These are phyloP conservation scores for Cryptomyrus ogoouensis DNA, from an alignment of 2,113 vertebrate genomes.

Conservation along the genomic window DNA sequence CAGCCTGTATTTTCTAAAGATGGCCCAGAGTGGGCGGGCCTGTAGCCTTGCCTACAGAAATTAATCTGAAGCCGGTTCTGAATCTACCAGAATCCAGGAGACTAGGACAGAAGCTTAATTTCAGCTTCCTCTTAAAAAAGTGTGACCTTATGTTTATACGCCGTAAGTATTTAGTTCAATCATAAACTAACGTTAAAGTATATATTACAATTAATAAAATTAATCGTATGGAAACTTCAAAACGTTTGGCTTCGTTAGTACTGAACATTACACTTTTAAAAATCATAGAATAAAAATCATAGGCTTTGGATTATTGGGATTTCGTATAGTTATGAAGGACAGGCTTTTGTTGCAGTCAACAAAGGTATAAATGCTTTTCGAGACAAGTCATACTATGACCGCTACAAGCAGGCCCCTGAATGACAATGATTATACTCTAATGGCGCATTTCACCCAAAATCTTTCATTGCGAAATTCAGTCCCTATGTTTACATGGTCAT, in stretches of 20 bases:
- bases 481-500: background rate
- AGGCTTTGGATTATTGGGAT: background rate
- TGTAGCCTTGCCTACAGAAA: background rate
- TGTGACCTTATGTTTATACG: background rate
- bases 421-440: background rate
- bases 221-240: background rate
- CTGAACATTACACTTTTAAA: background rate
- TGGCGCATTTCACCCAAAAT: background rate
- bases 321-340: background rate
- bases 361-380: background rate
- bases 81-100: background rate
- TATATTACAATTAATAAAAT: background rate
- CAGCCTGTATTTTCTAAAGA: slow-evolving; percentile 6
- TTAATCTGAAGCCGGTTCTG: background rate
- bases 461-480: background rate
- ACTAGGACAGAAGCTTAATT: background rate
- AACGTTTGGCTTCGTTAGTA: background rate
- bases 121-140: background rate
- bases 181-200: background rate
- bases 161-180: background rate
- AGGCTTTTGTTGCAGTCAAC: background rate
- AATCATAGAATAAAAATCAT: background rate
- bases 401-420: background rate
- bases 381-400: background rate
- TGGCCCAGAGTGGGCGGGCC: slow-evolving; percentile 11